These are phyloP conservation scores for Simalia tracyae DNA, from an alignment of 2,797 vertebrate genomes.

Conservation along the genomic window DNA sequence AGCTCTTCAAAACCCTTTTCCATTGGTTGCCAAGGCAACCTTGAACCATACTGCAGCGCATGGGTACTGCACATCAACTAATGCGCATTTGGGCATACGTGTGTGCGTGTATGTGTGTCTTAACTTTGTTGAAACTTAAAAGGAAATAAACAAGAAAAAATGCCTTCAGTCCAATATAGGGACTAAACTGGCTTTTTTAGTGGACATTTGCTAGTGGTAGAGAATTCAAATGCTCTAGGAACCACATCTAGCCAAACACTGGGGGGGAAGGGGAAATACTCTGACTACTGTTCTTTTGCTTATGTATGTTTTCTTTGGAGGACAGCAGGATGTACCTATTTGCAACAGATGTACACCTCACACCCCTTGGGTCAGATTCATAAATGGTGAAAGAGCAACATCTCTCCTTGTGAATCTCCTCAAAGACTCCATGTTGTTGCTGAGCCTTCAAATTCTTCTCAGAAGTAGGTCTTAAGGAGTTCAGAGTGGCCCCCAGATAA, in stretches of 20 bases:
- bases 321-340: conserved; percentile 4
- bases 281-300: conserved; percentile 20
- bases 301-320: conserved; percentile 51
- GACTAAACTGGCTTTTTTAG: conserved; percentile 41
- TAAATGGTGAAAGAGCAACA: neutral
- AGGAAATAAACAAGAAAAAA: conserved; percentile 54
- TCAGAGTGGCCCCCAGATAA: neutral
- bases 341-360: conserved; percentile 1
- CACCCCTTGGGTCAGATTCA: neutral
- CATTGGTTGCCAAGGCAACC: conserved; percentile 73
- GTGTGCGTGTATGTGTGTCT: neutral
- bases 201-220: conserved; percentile 50
- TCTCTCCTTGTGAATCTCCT: neutral
- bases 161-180: conserved; percentile 39
- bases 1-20: conserved; percentile 65
- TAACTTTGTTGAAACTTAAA: conserved; percentile 62
- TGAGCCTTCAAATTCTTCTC: neutral
- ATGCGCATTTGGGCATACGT: neutral
- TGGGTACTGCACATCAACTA: conserved; percentile 56
- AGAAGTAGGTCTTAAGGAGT: neutral
- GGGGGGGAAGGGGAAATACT: conserved; percentile 34
- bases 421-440: neutral
- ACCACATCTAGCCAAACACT: neutral
- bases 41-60: conserved; percentile 54
- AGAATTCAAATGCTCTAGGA: conserved; percentile 41